Base-by-base conservation (phyloP, 2,888 invertebrate genomes). In the Mamestra brassicae region DNA sequence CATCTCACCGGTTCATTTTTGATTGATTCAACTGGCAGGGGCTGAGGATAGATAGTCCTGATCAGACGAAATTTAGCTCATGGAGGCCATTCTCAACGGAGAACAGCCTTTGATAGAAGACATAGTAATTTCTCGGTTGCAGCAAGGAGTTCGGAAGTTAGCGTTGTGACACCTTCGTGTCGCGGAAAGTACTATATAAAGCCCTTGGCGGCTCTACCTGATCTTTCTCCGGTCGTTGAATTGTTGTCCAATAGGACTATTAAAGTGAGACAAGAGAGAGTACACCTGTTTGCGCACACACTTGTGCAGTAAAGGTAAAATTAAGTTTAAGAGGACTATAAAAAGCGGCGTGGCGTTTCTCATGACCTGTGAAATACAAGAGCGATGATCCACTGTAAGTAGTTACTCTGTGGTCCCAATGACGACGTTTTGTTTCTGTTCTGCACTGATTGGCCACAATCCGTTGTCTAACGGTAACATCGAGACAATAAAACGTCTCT, bases 401-500 rank as follows among this genome's bases (percentile, higher is more conserved):
- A 78, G 36, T 47, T 54, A 54, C 45, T 36, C 78, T 47, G 52
- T 75, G 36, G 60, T n/a, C 80, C 81, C 80, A 75, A 83, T 81
- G 83, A 68, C 84, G 72, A 86, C 81, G 91, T 92, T 91, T 92
- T 93, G 93, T 93, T 93, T 90, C 89, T 91, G 93, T 93, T 94
- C 91, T 92, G 94, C 93, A 89, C 94, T 94, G 94, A 94, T 94
- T 94, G 92, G 88, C 89, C 85, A 87, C 88, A 90, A 88, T 88
- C 90, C 89, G 88, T 86, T 87, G 83, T 86, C 85, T 92, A 94
- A 92, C 93, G 89, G 92, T 91, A 91, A 85, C 83, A 78, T 80
- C 70, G 89, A 92, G 91, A 94, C 93, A 93, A 93, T 91, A 89
- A 89, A 90, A 87, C 87, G 83, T 86, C 89, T 88, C 86, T 85